Base-by-base conservation (phyloP, 1,140 invertebrate genomes). In the Vanessa atalanta region DNA sequence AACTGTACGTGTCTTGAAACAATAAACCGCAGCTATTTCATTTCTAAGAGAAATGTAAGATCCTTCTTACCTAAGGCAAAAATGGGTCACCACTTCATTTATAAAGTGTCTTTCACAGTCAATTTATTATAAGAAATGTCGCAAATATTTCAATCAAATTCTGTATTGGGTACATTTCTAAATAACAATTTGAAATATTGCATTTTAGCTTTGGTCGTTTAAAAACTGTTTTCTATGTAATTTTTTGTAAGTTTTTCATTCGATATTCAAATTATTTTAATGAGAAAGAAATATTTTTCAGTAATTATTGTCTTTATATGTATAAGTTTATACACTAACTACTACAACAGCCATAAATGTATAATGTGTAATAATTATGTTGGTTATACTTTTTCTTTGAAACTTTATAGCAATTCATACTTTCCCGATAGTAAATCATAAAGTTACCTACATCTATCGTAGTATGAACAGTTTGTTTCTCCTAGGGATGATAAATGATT, bases 401-500 rank as follows among this genome's bases (percentile, higher is more conserved):
- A 57, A 57, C 20, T 9, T 23, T 23, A 57, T 57, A 26, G 7
- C 37, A 11, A 43, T 57, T 57, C 53, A 57, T 57, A 20, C 53
- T 23, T 57, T 57, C 26, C 53, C 23, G 16, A 57, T 57, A 57
- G 23, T n/a, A 67, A 67, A 67, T 50, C 26, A 53, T 67, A 67
- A 67, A 50, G 47, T 31, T 67, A 67, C 23, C 48, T 31, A 50
- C 23, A 70, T 20, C 69, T 37, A 70, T 73, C 72, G 80, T 72
- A 75, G 70, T 15, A 79, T 55, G 57, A 77, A 65, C 53, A 68
- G 64, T 84, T 79, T 77, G 72, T 80, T 78, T 80, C 73, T 71
- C 74, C 37, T 50, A 65, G 57, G 70, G 63, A 80, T 78, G 84
- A 87, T 81, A 84, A 82, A 87, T 80, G 80, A 84, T 78, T 75